These are phyloP conservation scores for Bimastos eiseni DNA, from an alignment of 2,888 invertebrate genomes.

Conservation along the genomic window DNA sequence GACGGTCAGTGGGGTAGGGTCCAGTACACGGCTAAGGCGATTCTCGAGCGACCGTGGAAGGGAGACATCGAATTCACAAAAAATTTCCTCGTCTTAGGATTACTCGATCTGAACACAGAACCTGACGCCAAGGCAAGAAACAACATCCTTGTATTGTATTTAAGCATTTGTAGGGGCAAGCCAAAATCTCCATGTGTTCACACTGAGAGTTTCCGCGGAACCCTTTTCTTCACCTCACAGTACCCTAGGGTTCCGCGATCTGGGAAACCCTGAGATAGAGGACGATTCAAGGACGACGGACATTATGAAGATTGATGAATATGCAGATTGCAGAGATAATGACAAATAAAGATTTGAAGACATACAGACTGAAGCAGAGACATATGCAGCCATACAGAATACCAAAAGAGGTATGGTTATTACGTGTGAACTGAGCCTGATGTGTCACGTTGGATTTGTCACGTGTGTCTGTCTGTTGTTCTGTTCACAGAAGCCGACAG, in stretches of 20 bases:
- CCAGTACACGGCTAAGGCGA: conserved; percentile 79
- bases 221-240: no score
- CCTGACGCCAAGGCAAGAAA: conserved; percentile 51
- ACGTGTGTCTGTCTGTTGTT: neutral
- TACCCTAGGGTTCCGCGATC: no score
- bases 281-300: neutral
- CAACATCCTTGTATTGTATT: neutral
- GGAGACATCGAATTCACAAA: conserved; percentile 81
- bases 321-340: neutral
- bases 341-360: neutral
- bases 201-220: no score
- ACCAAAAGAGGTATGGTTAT: no score
- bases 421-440: no score
- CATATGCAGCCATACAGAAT: neutral
- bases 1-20: conserved; percentile 68
- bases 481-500: conserved; percentile 32
- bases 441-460: no score
- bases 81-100: conserved; percentile 79
- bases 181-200: no score
- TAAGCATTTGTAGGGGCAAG: no score
- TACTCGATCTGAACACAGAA: conserved; percentile 75
- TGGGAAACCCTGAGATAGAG: no score
- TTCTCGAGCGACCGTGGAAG: conserved; percentile 79
- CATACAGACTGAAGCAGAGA: neutral
- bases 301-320: neutral